Conservation (phyloP, 1,140 invertebrate genomes). For the Halesus radiatus region DNA sequence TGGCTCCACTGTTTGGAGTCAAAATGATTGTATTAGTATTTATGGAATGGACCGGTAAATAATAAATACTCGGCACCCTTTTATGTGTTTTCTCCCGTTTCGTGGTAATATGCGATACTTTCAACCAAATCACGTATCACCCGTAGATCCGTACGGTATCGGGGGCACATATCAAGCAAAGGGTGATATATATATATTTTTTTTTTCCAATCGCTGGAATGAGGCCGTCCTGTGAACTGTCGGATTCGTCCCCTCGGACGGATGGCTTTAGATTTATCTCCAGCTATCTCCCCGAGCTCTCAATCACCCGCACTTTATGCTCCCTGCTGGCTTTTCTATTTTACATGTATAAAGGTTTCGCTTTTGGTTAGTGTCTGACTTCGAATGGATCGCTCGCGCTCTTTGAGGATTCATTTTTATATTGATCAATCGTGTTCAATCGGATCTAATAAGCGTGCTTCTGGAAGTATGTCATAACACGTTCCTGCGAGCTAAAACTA, state of each 20-base stretch:
- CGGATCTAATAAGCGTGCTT: too few species aligned
- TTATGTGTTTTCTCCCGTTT: background rate
- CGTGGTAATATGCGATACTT: background rate
- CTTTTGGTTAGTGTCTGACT: background rate
- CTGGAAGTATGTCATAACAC: too few species aligned
- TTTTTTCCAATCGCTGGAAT: slow-evolving; percentile 23
- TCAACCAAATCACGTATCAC: slow-evolving; percentile 22
- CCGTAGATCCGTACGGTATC: slow-evolving; percentile 1
- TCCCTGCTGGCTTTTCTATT: slow-evolving; percentile 25
- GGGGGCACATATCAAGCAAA: background rate
- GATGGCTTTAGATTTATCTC: slow-evolving; percentile 39
- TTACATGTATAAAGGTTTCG: slow-evolving; percentile 3
- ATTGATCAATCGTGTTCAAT: too few species aligned
- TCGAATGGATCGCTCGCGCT: background rate
- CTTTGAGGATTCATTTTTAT: background rate
- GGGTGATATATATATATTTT: slow-evolving; percentile 8
- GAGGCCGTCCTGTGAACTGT: slow-evolving; percentile 12
- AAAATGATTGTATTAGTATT: background rate
- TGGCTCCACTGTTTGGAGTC: background rate
- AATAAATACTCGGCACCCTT: background rate
- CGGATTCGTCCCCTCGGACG: slow-evolving; percentile 25
- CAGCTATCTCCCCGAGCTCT: slow-evolving; percentile 8
- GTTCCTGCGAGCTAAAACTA: too few species aligned
- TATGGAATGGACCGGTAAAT: background rate
- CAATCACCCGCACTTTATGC: slow-evolving; percentile 26